phyloP scores from a whole-genome alignment of 2,888 invertebrate genomes.

The Sturmia bella region DNA sequence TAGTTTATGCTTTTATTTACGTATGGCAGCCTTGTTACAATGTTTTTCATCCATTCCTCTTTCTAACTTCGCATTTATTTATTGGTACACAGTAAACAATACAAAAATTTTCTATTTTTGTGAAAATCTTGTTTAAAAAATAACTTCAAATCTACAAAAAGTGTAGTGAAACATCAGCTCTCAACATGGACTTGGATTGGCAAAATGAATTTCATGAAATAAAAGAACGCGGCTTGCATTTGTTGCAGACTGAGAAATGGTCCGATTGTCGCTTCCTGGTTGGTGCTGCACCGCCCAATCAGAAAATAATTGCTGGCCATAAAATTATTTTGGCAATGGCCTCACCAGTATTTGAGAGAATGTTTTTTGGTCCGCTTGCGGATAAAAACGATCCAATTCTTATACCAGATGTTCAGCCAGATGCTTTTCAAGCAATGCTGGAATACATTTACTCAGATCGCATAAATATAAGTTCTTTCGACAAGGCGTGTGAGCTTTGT shows the following conservation, averaged over 20 bases:
- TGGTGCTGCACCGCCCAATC: slow-evolving; percentile 87
- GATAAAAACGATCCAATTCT: slow-evolving; percentile 90
- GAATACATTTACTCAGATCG: slow-evolving; percentile 93
- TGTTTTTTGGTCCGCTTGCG: slow-evolving; percentile 93
- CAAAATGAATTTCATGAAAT: slow-evolving; percentile 85
- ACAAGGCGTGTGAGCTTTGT: slow-evolving; percentile 92
- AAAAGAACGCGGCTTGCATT: slow-evolving; percentile 87
- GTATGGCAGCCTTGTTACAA: slow-evolving; percentile 10
- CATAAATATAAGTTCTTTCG: slow-evolving; percentile 90
- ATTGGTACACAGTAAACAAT: slow-evolving; percentile 40
- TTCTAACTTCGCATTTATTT: slow-evolving; percentile 42
- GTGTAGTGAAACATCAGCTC: slow-evolving; percentile 2
- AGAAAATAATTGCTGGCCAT: slow-evolving; percentile 88
- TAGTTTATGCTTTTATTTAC: background rate
- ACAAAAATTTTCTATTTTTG: slow-evolving; percentile 15
- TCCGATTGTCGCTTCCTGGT: slow-evolving; percentile 93
- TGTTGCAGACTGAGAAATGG: slow-evolving; percentile 90
- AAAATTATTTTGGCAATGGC: slow-evolving; percentile 92
- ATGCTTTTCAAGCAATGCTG: slow-evolving; percentile 90
- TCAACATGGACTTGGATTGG: slow-evolving; percentile 85
- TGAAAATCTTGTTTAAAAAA: slow-evolving; percentile 10
- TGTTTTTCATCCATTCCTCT: slow-evolving; percentile 30
- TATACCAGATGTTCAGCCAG: slow-evolving; percentile 92
- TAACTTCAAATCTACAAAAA: background rate
- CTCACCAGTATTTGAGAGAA: slow-evolving; percentile 93